These are phyloP conservation scores for Lymantria dispar DNA, from an alignment of 2,888 invertebrate species.

Conservation along the genomic window DNA sequence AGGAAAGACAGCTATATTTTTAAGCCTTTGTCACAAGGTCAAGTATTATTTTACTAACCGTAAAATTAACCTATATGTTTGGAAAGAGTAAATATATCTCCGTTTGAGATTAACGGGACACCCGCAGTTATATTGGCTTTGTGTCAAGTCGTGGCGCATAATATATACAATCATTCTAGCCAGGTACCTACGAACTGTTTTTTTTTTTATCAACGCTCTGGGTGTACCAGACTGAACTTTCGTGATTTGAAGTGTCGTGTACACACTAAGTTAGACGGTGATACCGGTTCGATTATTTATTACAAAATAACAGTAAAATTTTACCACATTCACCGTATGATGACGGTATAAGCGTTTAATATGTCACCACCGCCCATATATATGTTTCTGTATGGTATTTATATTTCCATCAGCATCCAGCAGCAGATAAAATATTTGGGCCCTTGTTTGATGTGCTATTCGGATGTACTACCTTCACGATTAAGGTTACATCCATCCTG, in stretches of 20 bases:
- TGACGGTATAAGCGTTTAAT: too few species aligned
- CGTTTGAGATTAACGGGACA: conserved; percentile 35
- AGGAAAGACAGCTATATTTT: too few species aligned
- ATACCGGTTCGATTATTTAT: neutral
- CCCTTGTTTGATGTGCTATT: too few species aligned
- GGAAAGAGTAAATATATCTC: conserved; percentile 18
- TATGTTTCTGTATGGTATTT: too few species aligned
- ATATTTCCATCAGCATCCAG: too few species aligned
- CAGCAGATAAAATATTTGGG: too few species aligned
- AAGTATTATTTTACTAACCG: conserved; percentile 4
- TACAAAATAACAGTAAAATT: neutral
- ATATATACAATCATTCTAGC: conserved; percentile 1
- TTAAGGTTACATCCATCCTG: too few species aligned
- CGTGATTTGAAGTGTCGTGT: conserved; percentile 9
- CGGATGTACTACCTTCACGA: too few species aligned
- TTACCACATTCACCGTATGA: neutral
- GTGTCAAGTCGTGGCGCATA: conserved; percentile 11
- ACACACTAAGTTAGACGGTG: conserved; percentile 3
- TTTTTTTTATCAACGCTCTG: conserved; percentile 12
- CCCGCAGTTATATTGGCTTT: conserved; percentile 27
- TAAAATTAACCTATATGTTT: conserved; percentile 16
- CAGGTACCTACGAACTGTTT: conserved; percentile 2
- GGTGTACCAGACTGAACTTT: conserved; percentile 9
- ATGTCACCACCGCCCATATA: too few species aligned
- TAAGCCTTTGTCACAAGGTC: neutral